Percentiles rank a stretch among this genome's conserved stretches.
These are phyloP conservation scores for Drosophila nigricruria DNA, from an alignment of 2,888 invertebrate species.

Conservation along the genomic window DNA sequence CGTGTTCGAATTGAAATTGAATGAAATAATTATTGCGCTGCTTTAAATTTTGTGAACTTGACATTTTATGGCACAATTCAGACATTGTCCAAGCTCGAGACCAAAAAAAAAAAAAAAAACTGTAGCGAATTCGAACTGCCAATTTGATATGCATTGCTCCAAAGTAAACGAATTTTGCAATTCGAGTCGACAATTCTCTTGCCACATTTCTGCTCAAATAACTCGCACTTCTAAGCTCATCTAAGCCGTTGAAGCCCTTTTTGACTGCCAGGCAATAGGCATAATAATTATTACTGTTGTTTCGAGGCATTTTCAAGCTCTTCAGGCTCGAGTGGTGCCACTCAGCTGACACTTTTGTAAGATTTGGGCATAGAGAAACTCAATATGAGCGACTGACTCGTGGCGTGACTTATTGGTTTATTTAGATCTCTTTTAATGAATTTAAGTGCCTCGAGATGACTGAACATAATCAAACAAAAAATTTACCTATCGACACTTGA, in stretches of 20 bases:
- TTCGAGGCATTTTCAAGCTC: too few relatives aligned
- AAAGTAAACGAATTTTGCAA: constrained; percentile 44
- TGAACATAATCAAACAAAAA: constrained; percentile 62
- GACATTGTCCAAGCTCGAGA: background rate
- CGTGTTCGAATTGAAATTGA: constrained; percentile 71
- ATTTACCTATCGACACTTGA: constrained; percentile 61
- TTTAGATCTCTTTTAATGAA: constrained; percentile 80
- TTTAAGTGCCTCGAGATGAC: constrained; percentile 73
- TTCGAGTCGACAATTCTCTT: background rate
- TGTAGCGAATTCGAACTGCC: constrained; percentile 44
- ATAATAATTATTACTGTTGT: constrained; percentile 12
- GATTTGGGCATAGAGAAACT: constrained; percentile 71
- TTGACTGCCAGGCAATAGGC: constrained; percentile 23
- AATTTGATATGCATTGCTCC: constrained; percentile 29
- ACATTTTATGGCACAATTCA: constrained; percentile 65
- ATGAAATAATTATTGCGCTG: constrained; percentile 73
- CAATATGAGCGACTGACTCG: constrained; percentile 75
- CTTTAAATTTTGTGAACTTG: constrained; percentile 70
- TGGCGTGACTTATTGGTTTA: constrained; percentile 80
- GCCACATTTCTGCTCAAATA: constrained; percentile 18
- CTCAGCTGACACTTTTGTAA: constrained; percentile 78
- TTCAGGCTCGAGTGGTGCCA: constrained; percentile 66
- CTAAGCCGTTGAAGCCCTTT: constrained; percentile 40
- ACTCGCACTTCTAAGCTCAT: constrained; percentile 48
- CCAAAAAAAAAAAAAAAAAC: background rate